Percentiles rank a stretch among this genome's conserved stretches.
Conservation (phyloP, 1,140 invertebrate species). For the Calliphora vicina region DNA sequence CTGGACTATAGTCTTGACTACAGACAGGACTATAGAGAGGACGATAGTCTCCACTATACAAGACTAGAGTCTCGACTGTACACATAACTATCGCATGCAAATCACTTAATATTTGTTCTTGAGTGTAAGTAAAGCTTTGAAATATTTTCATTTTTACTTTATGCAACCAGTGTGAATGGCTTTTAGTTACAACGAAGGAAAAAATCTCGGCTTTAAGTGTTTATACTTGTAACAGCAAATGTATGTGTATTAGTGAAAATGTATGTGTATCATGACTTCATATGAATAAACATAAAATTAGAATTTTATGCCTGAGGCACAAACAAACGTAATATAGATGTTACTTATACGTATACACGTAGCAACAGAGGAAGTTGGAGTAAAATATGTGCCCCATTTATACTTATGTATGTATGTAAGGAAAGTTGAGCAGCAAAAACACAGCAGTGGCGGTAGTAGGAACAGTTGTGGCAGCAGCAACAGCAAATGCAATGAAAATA, state of each 20-base stretch:
- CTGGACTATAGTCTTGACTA: too few relatives aligned
- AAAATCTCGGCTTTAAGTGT: slow-evolving; percentile 4
- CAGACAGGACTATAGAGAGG: too few relatives aligned
- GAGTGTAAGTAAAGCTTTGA: neutral
- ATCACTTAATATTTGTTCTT: neutral
- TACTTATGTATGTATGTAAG: neutral
- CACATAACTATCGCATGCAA: neutral
- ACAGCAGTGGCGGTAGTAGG: neutral
- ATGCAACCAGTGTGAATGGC: neutral
- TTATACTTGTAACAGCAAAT: neutral
- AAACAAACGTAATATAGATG: neutral
- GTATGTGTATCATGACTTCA: neutral
- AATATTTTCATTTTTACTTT: neutral
- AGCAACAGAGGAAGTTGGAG: neutral
- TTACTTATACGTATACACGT: neutral
- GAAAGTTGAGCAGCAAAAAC: neutral
- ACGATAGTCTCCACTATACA: too few relatives aligned
- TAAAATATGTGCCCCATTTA: neutral
- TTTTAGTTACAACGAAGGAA: neutral
- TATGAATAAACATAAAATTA: slow-evolving; percentile 10
- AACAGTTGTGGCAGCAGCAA: neutral
- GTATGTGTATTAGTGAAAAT: neutral
- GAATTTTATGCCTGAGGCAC: slow-evolving; percentile 8
- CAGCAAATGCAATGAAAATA: neutral
- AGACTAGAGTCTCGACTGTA: too few relatives aligned